These are phyloP conservation scores for Malacoraja senta DNA, from an alignment of 2,797 vertebrate genomes.

Conservation along the genomic window DNA sequence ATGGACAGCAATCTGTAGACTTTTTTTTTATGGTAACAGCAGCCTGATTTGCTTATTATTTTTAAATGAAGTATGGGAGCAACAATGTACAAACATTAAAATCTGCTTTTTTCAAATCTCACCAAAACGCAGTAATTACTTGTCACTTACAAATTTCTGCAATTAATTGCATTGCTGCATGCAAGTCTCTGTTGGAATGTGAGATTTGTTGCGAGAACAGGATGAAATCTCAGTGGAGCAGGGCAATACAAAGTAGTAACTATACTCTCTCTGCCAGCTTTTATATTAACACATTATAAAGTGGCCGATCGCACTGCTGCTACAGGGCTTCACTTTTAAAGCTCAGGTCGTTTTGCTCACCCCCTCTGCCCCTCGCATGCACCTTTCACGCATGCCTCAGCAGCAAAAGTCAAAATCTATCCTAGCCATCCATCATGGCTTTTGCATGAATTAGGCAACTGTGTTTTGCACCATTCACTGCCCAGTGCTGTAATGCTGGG, in stretches of 20 bases:
- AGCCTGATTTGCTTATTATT: conserved; percentile 5
- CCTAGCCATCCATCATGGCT: background rate
- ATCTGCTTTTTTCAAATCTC: background rate
- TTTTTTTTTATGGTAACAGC: background rate
- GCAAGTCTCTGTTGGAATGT: conserved; percentile 15
- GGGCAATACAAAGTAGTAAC: background rate
- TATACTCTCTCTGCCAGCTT: background rate
- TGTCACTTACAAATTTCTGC: background rate
- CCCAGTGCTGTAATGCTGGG: background rate
- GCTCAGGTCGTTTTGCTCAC: background rate
- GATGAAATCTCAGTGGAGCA: background rate
- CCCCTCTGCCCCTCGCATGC: background rate
- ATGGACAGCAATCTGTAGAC: background rate
- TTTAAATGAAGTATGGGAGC: background rate
- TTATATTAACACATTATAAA: background rate
- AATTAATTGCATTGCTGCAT: conserved; percentile 27
- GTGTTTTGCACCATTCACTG: background rate
- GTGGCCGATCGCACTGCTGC: background rate
- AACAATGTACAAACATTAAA: background rate
- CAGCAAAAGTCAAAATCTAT: background rate
- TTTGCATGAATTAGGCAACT: background rate
- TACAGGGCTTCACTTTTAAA: background rate
- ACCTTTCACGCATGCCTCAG: background rate
- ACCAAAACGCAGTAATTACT: background rate
- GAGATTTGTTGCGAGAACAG: background rate